Percentiles rank a stretch among this genome's conserved stretches.
phyloP scores from a whole-genome alignment of 2,113 vertebrate genomes.

The Spermophilus dauricus region DNA sequence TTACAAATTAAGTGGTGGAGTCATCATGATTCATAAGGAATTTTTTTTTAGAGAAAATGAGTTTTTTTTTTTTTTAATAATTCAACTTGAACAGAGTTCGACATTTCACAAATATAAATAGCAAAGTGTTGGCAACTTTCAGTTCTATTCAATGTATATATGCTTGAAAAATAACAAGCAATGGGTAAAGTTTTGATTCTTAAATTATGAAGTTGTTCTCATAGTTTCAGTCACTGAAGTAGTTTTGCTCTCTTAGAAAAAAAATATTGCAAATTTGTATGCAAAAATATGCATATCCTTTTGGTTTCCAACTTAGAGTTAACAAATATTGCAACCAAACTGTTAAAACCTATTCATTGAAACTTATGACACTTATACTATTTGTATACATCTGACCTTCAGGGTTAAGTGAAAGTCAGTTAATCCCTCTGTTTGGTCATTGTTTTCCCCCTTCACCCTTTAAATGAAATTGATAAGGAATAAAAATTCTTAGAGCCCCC shows the following conservation, averaged over 20 bases:
- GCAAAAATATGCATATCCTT: not conserved
- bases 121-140: slow-evolving; percentile 24
- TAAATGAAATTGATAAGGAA: slow-evolving; percentile 62
- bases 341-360: not conserved
- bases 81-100: slow-evolving; percentile 37
- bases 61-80: slow-evolving; percentile 39
- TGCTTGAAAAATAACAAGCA: not conserved
- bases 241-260: slow-evolving; percentile 24
- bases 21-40: not conserved
- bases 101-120: slow-evolving; percentile 45
- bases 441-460: not conserved
- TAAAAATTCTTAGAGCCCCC: slow-evolving; percentile 49
- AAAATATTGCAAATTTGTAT: not conserved
- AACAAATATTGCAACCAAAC: slow-evolving; percentile 51
- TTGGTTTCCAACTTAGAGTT: slow-evolving; percentile 28
- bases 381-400: not conserved
- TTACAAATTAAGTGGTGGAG: slow-evolving; percentile 22
- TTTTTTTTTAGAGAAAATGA: not conserved
- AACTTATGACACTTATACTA: not conserved
- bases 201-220: not conserved
- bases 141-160: not conserved
- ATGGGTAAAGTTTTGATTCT: slow-evolving; percentile 12
- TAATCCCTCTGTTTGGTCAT: slow-evolving; percentile 47
- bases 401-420: slow-evolving; percentile 47
- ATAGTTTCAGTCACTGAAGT: not conserved